phyloP scores from a whole-genome alignment of 2,797 vertebrate species.

The Margarornis squamiger region DNA sequence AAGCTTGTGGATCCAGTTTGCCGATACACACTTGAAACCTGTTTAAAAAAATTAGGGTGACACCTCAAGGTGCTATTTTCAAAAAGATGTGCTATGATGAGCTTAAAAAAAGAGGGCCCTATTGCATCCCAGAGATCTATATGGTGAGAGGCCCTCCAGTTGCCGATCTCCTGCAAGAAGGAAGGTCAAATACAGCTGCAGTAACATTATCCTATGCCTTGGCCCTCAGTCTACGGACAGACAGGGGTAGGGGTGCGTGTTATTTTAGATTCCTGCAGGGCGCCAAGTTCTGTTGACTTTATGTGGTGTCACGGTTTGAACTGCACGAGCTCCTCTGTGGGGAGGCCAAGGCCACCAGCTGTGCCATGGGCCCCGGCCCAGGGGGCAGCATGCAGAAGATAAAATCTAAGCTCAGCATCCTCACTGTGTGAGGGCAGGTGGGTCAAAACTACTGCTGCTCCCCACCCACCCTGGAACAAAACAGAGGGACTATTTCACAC shows the following conservation, averaged over 20 bases:
- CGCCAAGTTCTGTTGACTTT: neutral
- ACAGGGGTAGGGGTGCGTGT: fast-evolving
- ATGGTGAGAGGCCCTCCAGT: constrained; percentile 19
- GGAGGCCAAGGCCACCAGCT: neutral
- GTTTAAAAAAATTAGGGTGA: constrained; percentile 24
- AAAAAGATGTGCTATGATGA: constrained; percentile 45
- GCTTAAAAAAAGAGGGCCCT: constrained; percentile 52
- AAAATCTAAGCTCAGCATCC: neutral
- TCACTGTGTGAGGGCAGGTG: neutral
- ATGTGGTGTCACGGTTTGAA: neutral
- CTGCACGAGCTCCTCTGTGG: neutral
- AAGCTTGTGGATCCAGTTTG: constrained; percentile 41
- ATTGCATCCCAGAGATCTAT: constrained; percentile 12
- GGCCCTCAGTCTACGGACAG: neutral
- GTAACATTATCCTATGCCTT: constrained; percentile 22
- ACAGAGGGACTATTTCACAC: neutral
- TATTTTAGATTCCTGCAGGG: neutral
- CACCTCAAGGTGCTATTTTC: constrained; percentile 46
- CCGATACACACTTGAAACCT: constrained; percentile 23
- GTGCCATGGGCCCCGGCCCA: neutral
- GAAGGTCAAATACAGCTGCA: constrained; percentile 58
- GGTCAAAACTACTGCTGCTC: neutral
- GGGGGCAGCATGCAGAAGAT: neutral
- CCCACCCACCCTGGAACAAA: neutral
- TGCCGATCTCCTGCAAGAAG: constrained; percentile 11